Base-by-base conservation (phyloP, 2,797 vertebrate genomes). In the Somateria mollissima region DNA sequence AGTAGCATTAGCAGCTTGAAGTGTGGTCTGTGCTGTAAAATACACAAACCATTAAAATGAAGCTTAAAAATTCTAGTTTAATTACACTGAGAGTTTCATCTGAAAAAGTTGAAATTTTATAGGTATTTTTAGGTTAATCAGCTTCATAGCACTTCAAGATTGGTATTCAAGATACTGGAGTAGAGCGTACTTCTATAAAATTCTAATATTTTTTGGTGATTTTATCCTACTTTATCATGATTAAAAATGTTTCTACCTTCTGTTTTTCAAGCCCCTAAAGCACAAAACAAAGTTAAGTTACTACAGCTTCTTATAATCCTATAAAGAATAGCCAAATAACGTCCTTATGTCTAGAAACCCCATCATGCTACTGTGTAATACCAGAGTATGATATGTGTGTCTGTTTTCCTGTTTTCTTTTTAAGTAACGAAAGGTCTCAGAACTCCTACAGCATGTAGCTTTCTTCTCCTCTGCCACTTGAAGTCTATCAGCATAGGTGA, bases 21-120 rank as follows among this genome's bases (percentile, higher is more conserved):
- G 39, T 49, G 37, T 76, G 34, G 61, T 89, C 58, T 76, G 70
- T 90, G 64, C 72, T 90, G 66, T 88, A 75, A 91, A 92, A 74
- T 75, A 57, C 47, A 53, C 43, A 69, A 62, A 18, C 49, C 92
- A 37, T 54, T 86, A 88, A 94, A 86, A 86, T 83, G 39, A 34
- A 85, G 15, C 45, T 89, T 60, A 82, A 91, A 58, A 22, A 51
- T 62, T 85, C 18, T n/a, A 9, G 64, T 92, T 85, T 70, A 73
- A 89, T 85, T 82, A 73, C 28, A 45, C 24, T 0, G 8, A 49
- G n/a, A 87, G 6, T 54, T 62, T 78, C 1, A 14, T 80, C 53
- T 83, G 53, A 60, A 58, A 28, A 89, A 87, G 21, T 19, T 82
- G 28, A n/a, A 61, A 66, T 0, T 27, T 85, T 73, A 10, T 10